Conservation (phyloP, 2,113 vertebrate genomes). For the Parus major region DNA sequence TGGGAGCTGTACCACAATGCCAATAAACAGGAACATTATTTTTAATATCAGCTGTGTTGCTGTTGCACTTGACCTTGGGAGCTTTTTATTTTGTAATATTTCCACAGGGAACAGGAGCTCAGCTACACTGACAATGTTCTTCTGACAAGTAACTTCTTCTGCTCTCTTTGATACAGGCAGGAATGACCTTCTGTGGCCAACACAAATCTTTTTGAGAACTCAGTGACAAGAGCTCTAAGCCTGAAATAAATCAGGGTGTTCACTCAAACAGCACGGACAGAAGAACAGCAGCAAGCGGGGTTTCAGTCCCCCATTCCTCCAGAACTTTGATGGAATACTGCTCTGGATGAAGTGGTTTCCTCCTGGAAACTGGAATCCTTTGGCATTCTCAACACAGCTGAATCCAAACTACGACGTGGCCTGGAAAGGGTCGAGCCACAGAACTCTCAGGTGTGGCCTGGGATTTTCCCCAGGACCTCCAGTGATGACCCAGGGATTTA, state of each 20-base stretch:
- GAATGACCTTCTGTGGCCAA: background rate
- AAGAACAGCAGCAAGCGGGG: background rate
- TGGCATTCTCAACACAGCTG: background rate
- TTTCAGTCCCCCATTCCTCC: background rate
- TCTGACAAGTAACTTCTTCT: background rate
- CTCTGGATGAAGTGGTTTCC: background rate
- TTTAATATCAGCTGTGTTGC: background rate
- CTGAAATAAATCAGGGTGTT: background rate
- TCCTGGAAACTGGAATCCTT: too few species aligned
- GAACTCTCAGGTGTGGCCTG: background rate
- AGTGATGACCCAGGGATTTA: accelerated
- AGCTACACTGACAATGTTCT: background rate
- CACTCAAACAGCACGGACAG: background rate
- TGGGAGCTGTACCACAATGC: background rate
- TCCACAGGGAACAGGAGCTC: background rate
- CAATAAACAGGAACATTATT: background rate
- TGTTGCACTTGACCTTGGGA: background rate
- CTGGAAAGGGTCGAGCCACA: background rate
- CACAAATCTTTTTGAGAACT: background rate
- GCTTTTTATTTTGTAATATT: background rate
- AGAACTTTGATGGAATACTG: background rate
- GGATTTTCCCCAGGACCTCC: background rate
- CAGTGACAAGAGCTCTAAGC: background rate
- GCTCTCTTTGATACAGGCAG: background rate
- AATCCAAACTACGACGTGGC: background rate